These are phyloP conservation scores for Apodemia hepburni DNA, from an alignment of 2,888 invertebrate species.

Conservation along the genomic window DNA sequence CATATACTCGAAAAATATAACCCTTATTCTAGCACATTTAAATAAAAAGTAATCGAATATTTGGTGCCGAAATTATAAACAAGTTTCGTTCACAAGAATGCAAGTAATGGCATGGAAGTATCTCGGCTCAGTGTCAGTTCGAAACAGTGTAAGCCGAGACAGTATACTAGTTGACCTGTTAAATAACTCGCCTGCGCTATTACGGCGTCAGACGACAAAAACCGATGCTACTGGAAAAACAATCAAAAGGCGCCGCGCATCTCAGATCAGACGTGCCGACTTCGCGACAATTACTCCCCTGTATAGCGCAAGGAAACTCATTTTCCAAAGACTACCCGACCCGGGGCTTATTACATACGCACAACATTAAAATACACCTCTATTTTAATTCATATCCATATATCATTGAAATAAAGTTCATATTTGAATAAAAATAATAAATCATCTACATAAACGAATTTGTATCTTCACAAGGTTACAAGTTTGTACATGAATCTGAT, in stretches of 20 bases:
- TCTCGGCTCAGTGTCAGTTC: conserved; percentile 63
- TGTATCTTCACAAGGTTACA: conserved; percentile 36
- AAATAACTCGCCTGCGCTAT: conserved; percentile 62
- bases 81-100: conserved; percentile 3
- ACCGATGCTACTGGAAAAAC: conserved; percentile 64
- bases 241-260: conserved; percentile 73
- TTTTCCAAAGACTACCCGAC: conserved; percentile 71
- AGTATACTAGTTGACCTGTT: conserved; percentile 43
- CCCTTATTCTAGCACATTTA: too few species aligned
- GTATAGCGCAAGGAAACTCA: conserved; percentile 66
- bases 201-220: conserved; percentile 40
- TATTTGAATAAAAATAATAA: conserved; percentile 27
- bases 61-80: not conserved
- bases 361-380: conserved; percentile 34
- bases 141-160: conserved; percentile 38
- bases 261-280: conserved; percentile 49
- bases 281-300: conserved; percentile 62
- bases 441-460: conserved; percentile 19
- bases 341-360: conserved; percentile 65
- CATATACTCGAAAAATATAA: too few species aligned
- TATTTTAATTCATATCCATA: conserved; percentile 17
- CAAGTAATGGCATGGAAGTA: conserved; percentile 2
- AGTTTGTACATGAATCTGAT: conserved; percentile 30
- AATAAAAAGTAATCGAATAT: not conserved
- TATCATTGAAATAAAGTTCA: conserved; percentile 31